Conservation (phyloP, 1,140 invertebrate genomes). For the Odontomachus brunneus region DNA sequence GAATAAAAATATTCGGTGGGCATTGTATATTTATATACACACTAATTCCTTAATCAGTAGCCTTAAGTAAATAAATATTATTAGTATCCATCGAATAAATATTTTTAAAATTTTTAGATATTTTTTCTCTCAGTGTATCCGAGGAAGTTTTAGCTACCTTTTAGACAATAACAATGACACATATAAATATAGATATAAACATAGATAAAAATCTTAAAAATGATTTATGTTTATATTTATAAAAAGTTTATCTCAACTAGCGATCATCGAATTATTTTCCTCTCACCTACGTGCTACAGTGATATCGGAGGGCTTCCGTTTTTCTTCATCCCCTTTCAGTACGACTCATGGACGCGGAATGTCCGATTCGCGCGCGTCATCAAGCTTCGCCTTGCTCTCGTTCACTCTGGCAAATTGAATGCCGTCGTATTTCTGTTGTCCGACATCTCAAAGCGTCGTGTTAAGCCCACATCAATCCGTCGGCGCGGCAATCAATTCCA, state of each 20-base stretch:
- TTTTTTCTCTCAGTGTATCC: too few species aligned
- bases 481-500: neutral
- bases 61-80: too few species aligned
- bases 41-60: too few species aligned
- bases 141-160: neutral
- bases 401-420: slow-evolving; percentile 38
- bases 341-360: slow-evolving; percentile 5
- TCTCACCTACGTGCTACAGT: slow-evolving; percentile 7
- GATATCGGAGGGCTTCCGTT: neutral
- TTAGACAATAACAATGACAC: neutral
- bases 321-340: slow-evolving; percentile 21
- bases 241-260: too few species aligned
- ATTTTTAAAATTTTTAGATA: too few species aligned
- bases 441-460: neutral
- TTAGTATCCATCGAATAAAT: too few species aligned
- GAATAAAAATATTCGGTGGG: too few species aligned
- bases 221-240: too few species aligned
- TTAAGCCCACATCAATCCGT: neutral
- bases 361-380: slow-evolving; percentile 27
- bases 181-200: neutral
- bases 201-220: too few species aligned
- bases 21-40: too few species aligned
- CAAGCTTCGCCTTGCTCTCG: neutral
- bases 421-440: neutral
- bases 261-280: neutral